These are phyloP conservation scores for Scaeva pyrastri DNA, from an alignment of 2,888 invertebrate genomes.

Conservation along the genomic window DNA sequence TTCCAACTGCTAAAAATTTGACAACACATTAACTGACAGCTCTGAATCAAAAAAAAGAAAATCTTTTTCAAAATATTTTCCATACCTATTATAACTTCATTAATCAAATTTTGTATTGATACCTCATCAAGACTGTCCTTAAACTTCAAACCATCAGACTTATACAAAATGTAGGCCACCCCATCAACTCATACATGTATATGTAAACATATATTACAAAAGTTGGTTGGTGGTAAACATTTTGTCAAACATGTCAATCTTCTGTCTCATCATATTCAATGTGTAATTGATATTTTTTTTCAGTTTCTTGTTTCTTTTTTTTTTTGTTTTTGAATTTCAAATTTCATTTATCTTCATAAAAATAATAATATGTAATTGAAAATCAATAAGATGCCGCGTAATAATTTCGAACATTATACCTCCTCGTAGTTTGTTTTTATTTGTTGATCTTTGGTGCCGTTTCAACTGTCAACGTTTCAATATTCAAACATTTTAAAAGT, in stretches of 20 bases:
- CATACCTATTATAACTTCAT: neutral
- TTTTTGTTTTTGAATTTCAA: conserved; percentile 24
- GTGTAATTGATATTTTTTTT: conserved; percentile 11
- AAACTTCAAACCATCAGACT: conserved; percentile 3
- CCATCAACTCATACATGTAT: neutral
- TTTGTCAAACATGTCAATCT: conserved; percentile 43
- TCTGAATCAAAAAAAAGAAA: too few species aligned
- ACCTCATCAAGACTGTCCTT: neutral
- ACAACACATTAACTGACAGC: too few species aligned
- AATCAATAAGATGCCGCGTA: conserved; percentile 46
- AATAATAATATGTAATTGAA: conserved; percentile 37
- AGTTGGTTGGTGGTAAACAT: conserved; percentile 27
- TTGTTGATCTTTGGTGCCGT: conserved; percentile 26
- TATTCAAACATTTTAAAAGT: conserved; percentile 57
- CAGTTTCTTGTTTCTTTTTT: neutral
- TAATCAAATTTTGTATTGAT: neutral
- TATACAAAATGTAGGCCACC: conserved; percentile 11
- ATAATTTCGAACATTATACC: neutral
- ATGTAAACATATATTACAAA: neutral
- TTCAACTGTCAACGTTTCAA: conserved; percentile 56
- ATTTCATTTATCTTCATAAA: conserved; percentile 46
- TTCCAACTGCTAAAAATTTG: too few species aligned
- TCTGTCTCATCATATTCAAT: conserved; percentile 21
- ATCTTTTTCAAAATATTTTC: neutral
- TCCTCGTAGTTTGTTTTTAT: neutral